Conservation (phyloP, 2,113 vertebrate species). For the Dipodomys ordii region DNA sequence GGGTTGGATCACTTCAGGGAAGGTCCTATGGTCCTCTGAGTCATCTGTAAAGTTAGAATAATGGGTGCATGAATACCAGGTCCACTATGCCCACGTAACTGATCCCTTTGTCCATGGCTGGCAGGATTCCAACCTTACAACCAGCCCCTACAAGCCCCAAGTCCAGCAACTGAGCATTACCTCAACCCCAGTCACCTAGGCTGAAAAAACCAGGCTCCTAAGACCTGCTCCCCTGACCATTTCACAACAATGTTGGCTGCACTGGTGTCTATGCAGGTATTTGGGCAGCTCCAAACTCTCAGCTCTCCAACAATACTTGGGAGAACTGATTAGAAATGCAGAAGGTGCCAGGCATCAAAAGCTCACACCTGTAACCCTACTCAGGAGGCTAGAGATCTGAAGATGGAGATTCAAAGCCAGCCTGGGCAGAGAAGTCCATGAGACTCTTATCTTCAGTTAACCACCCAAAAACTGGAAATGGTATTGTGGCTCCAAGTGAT, state of each 20-base stretch:
- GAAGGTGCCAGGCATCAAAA: neutral
- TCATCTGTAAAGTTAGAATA: constrained; percentile 73
- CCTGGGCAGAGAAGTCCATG: no score
- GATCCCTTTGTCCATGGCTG: neutral
- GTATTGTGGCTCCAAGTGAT: no score
- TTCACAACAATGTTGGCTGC: neutral
- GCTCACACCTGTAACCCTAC: neutral
- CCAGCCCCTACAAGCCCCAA: neutral
- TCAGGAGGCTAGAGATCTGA: neutral
- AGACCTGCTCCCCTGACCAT: neutral
- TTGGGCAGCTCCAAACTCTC: neutral
- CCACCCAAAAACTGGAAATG: no score
- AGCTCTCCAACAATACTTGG: neutral
- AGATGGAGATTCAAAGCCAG: no score
- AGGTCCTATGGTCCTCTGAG: neutral
- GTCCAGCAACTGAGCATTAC: neutral
- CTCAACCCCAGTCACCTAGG: neutral
- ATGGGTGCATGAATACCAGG: constrained; percentile 25
- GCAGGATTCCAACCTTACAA: neutral
- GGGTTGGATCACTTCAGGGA: neutral
- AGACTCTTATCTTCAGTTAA: no score
- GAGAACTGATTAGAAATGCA: neutral
- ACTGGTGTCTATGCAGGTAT: neutral
- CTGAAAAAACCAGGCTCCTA: neutral
- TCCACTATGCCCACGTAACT: no score